Conservation (phyloP, 64 coral and sea anemone genomes). For the Cladopsammia gracilis region DNA sequence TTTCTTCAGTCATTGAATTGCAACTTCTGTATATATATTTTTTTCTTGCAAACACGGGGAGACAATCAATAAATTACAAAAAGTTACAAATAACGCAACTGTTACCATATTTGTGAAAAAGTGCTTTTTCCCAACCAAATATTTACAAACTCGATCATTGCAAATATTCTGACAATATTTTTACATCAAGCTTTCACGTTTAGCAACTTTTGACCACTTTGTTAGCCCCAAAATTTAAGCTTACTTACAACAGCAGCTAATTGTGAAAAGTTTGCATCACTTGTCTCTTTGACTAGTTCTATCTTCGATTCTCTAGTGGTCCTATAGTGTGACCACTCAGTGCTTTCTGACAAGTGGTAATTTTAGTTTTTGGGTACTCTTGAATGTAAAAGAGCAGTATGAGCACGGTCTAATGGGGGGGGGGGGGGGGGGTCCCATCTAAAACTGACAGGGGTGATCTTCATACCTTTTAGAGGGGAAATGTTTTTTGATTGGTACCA, state of each 20-base stretch:
- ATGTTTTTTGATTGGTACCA: too few species aligned
- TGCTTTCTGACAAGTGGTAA: background rate
- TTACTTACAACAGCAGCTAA: too few species aligned
- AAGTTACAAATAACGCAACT: background rate
- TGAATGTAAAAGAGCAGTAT: too few species aligned
- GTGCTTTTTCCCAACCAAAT: background rate
- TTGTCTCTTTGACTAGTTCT: too few species aligned
- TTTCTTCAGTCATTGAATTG: background rate
- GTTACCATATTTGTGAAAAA: conserved; percentile 1
- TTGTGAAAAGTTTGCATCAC: too few species aligned
- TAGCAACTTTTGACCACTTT: background rate
- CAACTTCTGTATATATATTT: background rate
- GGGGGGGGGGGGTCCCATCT: too few species aligned
- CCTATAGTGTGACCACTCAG: background rate
- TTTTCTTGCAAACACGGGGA: background rate
- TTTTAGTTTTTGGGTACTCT: too few species aligned
- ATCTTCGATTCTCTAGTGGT: too few species aligned
- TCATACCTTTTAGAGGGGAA: too few species aligned
- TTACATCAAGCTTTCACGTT: background rate
- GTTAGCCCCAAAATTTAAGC: too few species aligned
- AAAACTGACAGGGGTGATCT: too few species aligned
- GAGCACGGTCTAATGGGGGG: too few species aligned
- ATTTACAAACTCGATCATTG: conserved; percentile 16
- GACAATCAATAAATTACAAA: conserved; percentile 7
- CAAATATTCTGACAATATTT: conserved; percentile 17